Base-by-base conservation (phyloP, 1,140 invertebrate species). In the Tetraneura akinire region DNA sequence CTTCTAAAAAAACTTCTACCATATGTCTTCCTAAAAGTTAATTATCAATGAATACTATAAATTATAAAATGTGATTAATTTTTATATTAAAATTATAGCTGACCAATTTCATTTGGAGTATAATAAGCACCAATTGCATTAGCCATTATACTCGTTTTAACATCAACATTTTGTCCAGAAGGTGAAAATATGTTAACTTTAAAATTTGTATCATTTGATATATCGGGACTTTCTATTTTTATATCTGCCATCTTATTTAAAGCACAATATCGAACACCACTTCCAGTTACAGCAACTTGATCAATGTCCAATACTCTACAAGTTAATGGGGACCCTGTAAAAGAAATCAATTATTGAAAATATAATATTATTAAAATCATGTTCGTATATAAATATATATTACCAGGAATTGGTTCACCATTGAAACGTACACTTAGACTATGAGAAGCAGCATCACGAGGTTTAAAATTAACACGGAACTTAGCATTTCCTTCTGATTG, bases 391-490 rank as follows among this genome's bases (percentile, higher is more conserved):
- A 57, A 80, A 26, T 1, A 37, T 64, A 42, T 80, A 83, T 83
- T 84, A 91, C 91, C 92, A 80, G 96, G 96, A 10, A 98, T 95
- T 29, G 94, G 91, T 86, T 97, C 94, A 14, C 96, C 96, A 87
- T 99, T 99, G 86, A 99, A 99, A 82, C 96, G 91, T 45, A 98
- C 95, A 80, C 94, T 96, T 0, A 96, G 87, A 81, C 91, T 93
- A 85, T 97, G 96, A 1, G 92, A 89, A 3, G 94, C 93, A 4
- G 95, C 91, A 87, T 96, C 94, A 73, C 95, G 94, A 0, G 97
- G 97, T 84, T 97, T 98, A 86, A 99, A 99, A 86, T 98, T 98
- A 3, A 99, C 97, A 84, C 91, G 87, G 83, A 99, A 98, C 83
- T 93, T 91, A 0, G 97, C 97, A 87, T 98, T 98, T 32, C 96